phyloP scores from a whole-genome alignment of 2,888 invertebrate species.

The Ptychoptera contaminata region DNA sequence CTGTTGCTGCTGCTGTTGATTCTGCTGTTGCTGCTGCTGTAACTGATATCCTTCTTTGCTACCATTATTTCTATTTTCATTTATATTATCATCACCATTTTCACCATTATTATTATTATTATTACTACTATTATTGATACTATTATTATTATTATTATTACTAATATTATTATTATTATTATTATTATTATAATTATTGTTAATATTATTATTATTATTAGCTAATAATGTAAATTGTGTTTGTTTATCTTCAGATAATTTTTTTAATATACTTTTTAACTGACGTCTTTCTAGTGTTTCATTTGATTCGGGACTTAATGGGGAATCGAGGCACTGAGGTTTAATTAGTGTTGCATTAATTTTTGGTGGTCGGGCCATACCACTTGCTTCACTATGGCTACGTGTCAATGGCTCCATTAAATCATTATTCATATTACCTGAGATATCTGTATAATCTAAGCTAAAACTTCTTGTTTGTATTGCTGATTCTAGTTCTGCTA shows the following conservation, averaged over 20 bases:
- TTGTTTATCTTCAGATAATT: slow-evolving; percentile 48
- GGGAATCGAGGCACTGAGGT: slow-evolving; percentile 23
- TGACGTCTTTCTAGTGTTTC: slow-evolving; percentile 70
- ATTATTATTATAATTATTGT: no score
- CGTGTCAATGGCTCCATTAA: slow-evolving; percentile 44
- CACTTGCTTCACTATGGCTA: slow-evolving; percentile 68
- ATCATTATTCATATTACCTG: slow-evolving; percentile 40
- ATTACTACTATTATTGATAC: no score
- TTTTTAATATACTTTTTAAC: slow-evolving; percentile 72
- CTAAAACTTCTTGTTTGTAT: slow-evolving; percentile 66
- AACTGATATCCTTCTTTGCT: no score
- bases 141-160: no score
- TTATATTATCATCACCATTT: no score
- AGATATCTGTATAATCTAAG: slow-evolving; percentile 48
- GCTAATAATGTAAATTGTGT: not conserved
- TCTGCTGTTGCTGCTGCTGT: not conserved
- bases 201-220: no score
- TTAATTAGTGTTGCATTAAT: slow-evolving; percentile 8
- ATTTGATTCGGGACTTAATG: slow-evolving; percentile 51
- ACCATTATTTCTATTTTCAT: no score
- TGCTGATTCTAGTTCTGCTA: slow-evolving; percentile 64
- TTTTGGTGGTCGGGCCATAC: slow-evolving; percentile 30
- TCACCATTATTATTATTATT: no score
- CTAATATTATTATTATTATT: no score
- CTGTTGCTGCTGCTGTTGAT: not conserved